Conservation (phyloP, 2,797 vertebrate species). For the Neosilurus hyrtlii region DNA sequence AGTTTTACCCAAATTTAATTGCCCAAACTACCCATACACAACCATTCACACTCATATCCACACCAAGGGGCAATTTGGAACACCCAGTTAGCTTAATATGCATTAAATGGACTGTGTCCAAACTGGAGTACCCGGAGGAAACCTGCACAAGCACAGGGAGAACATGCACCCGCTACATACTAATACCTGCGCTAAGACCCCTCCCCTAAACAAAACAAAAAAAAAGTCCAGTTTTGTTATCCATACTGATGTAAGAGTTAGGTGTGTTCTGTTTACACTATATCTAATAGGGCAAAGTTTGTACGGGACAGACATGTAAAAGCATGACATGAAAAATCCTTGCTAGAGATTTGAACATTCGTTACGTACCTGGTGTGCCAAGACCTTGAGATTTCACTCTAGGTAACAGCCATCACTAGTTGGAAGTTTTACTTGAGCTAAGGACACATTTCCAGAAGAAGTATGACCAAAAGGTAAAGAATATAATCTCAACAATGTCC, state of each 20-base stretch:
- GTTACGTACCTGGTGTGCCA: neutral
- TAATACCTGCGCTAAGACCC: too few species aligned
- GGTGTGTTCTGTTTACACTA: slow-evolving; percentile 9
- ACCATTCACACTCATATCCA: too few species aligned
- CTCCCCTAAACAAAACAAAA: too few species aligned
- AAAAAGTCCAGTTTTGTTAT: neutral
- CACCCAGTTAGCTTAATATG: too few species aligned
- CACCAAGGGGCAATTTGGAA: too few species aligned
- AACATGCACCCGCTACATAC: too few species aligned
- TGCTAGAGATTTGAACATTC: neutral
- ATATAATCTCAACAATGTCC: neutral
- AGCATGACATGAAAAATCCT: slow-evolving; percentile 21
- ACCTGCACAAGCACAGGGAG: too few species aligned
- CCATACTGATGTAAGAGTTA: neutral
- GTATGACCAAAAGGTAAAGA: neutral
- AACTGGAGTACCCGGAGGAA: too few species aligned
- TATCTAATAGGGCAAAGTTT: slow-evolving; percentile 7
- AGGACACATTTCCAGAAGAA: neutral
- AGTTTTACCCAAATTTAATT: too few species aligned
- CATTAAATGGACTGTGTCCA: too few species aligned
- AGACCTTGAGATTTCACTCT: neutral
- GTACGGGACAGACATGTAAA: neutral
- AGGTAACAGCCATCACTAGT: neutral
- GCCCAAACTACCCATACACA: too few species aligned
- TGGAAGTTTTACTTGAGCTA: neutral